Evolutionary conservation across 2,113 vertebrate species (phyloP).

Genomic region (Silurus meridionalis): DNA sequence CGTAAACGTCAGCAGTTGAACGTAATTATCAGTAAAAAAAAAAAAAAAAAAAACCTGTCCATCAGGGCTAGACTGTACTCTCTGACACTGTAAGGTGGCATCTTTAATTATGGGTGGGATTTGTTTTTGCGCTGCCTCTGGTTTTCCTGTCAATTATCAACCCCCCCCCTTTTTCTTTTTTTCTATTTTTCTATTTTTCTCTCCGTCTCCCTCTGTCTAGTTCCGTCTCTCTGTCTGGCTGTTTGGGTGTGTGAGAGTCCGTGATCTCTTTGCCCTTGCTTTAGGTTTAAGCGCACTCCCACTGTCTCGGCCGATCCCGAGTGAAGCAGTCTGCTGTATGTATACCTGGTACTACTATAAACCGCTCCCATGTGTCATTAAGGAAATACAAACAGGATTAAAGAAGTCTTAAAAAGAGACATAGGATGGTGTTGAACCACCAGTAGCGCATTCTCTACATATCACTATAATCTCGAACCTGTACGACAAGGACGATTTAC

Average conservation of each 20-base stretch:
- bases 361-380: background rate
- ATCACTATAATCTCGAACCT: background rate
- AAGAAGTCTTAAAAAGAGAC: too few species aligned
- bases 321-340: background rate
- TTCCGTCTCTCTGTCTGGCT: slow-evolving; percentile 3
- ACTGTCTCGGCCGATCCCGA: background rate
- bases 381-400: background rate
- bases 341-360: background rate
- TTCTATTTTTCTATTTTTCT: background rate
- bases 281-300: background rate
- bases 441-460: background rate
- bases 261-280: slow-evolving; percentile 12
- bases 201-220: background rate
- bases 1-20: background rate
- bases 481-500: background rate
- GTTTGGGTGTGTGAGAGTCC: slow-evolving; percentile 16
- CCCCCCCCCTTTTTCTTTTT: background rate
- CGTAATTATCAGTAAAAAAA: background rate
- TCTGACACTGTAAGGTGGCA: slow-evolving; percentile 7
- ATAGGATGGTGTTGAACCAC: background rate
- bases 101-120: slow-evolving; percentile 16
- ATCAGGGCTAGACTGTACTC: slow-evolving; percentile 8
- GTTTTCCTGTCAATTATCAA: slow-evolving; percentile 1
- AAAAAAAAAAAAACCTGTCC: background rate
- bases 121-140: background rate